These are phyloP conservation scores for Melanargia galathea DNA, from an alignment of 2,888 invertebrate species.

Conservation along the genomic window DNA sequence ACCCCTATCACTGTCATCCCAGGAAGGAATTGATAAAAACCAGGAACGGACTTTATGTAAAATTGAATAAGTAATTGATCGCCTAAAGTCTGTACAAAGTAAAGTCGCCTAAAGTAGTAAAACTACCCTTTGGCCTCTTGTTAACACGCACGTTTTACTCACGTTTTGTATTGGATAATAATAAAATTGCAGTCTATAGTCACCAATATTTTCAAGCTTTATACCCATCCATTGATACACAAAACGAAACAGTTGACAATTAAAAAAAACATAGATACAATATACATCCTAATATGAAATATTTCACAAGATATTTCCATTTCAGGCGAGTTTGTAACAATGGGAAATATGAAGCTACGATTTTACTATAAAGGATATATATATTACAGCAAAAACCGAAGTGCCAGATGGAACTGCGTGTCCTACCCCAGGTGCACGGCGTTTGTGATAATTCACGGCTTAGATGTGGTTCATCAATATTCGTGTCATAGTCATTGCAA, in stretches of 20 bases:
- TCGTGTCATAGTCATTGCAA: constrained; percentile 20
- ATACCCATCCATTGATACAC: too few relatives aligned
- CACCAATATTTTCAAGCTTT: too few relatives aligned
- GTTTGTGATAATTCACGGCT: constrained; percentile 24
- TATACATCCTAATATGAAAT: too few relatives aligned
- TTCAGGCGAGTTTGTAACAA: constrained; percentile 34
- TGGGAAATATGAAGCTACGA: constrained; percentile 35
- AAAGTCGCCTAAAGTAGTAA: too few relatives aligned
- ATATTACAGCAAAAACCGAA: constrained; percentile 41
- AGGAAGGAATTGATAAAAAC: constrained; percentile 17
- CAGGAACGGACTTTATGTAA: neutral
- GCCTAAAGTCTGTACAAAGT: too few relatives aligned
- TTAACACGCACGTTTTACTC: too few relatives aligned
- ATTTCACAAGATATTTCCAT: constrained; percentile 16
- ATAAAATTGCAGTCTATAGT: too few relatives aligned
- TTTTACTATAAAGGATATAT: constrained; percentile 30
- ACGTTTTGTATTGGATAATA: too few relatives aligned
- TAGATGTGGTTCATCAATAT: constrained; percentile 4
- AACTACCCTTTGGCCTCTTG: too few relatives aligned
- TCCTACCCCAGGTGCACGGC: constrained; percentile 39
- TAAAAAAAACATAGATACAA: too few relatives aligned
- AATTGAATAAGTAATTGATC: neutral
- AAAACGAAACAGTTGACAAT: too few relatives aligned
- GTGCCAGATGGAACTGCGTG: constrained; percentile 40
- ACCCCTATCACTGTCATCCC: constrained; percentile 19